Conservation (phyloP, 2,113 vertebrate genomes). For the Murina feae region DNA sequence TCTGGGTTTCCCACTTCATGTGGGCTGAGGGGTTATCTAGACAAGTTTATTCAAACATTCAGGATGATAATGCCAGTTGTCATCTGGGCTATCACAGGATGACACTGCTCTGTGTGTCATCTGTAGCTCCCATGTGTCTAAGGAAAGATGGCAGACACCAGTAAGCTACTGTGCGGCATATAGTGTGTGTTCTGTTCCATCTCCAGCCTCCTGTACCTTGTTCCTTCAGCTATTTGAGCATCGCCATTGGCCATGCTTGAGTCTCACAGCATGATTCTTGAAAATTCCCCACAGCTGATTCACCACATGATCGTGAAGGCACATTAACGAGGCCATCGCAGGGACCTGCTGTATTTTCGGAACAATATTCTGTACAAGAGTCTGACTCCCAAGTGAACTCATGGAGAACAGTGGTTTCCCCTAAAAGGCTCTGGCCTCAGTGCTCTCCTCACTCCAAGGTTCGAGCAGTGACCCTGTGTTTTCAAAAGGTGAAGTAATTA, state of each 20-base stretch:
- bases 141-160: background rate
- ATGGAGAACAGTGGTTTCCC: background rate
- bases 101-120: background rate
- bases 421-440: background rate
- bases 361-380: background rate
- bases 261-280: background rate
- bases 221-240: background rate
- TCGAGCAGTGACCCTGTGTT: background rate
- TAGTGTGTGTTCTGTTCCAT: background rate
- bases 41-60: background rate
- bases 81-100: background rate
- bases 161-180: background rate
- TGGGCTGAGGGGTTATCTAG: background rate
- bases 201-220: background rate
- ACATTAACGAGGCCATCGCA: background rate
- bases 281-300: background rate
- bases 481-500: background rate
- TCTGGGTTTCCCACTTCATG: background rate
- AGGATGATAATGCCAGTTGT: background rate
- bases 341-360: background rate
- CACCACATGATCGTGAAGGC: fast-evolving
- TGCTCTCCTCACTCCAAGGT: background rate
- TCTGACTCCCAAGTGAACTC: background rate
- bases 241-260: background rate
- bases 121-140: background rate